Evolutionary conservation across 2,888 invertebrate genomes (phyloP).

Genomic region (Epinotia bilunana): DNA sequence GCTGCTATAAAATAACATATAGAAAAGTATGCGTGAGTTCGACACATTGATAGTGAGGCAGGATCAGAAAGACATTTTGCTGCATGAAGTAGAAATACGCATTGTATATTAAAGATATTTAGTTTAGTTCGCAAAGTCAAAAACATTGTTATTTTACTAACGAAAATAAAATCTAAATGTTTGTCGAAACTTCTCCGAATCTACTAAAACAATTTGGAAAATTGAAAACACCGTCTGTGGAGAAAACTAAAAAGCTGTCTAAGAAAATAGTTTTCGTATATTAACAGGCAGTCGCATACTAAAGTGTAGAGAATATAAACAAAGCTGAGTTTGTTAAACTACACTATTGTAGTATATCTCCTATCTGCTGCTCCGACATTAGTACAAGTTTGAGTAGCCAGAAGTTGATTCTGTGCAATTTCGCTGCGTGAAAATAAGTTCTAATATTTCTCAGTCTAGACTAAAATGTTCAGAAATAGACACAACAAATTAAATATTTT

Average conservation of each 20-base stretch:
- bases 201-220: constrained; percentile 26
- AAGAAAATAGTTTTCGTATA: constrained; percentile 20
- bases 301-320: constrained; percentile 28
- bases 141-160: constrained; percentile 16
- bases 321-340: constrained; percentile 19
- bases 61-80: no score
- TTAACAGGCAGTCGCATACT: neutral
- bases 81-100: no score
- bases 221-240: constrained; percentile 30
- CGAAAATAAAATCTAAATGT: constrained; percentile 16
- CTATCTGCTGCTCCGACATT: neutral
- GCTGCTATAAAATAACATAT: no score
- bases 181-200: constrained; percentile 17
- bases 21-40: no score
- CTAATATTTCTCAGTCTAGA: constrained; percentile 21
- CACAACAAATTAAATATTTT: neutral
- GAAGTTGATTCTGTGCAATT: constrained; percentile 7
- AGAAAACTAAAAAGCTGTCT: constrained; percentile 17
- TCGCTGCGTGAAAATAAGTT: constrained; percentile 17
- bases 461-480: constrained; percentile 3
- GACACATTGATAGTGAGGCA: no score
- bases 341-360: constrained; percentile 13
- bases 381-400: constrained; percentile 18
- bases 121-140: constrained; percentile 1
- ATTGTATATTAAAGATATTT: neutral